Conservation (phyloP, 2,797 vertebrate species). For the Craterocephalus amniculus region DNA sequence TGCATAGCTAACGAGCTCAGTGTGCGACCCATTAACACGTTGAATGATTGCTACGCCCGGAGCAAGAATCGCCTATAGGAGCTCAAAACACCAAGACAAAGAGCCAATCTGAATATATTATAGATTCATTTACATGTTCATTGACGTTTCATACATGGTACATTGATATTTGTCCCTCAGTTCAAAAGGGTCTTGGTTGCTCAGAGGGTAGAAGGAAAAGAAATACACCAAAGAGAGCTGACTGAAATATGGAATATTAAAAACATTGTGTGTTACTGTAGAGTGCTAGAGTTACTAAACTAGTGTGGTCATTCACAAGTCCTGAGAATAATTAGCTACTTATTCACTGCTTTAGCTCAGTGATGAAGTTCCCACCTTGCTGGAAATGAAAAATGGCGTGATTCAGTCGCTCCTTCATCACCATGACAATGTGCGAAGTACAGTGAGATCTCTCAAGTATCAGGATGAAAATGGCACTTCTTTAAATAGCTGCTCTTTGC, state of each 20-base stretch:
- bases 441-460: slow-evolving; percentile 51
- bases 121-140: slow-evolving; percentile 77
- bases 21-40: slow-evolving; percentile 85
- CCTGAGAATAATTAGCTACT: slow-evolving; percentile 5
- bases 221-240: background rate
- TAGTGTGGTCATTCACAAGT: slow-evolving; percentile 39
- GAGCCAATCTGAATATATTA: slow-evolving; percentile 82
- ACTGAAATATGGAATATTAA: background rate
- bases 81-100: slow-evolving; percentile 78
- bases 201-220: slow-evolving; percentile 2
- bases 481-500: slow-evolving; percentile 56
- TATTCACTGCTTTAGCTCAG: slow-evolving; percentile 61
- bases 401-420: slow-evolving; percentile 49
- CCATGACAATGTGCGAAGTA: slow-evolving; percentile 67
- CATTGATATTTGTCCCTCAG: slow-evolving; percentile 56
- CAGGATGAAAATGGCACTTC: slow-evolving; percentile 57
- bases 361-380: slow-evolving; percentile 60
- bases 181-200: slow-evolving; percentile 15
- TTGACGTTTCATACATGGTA: slow-evolving; percentile 67
- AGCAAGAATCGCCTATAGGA: slow-evolving; percentile 84
- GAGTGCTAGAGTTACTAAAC: background rate
- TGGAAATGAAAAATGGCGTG: slow-evolving; percentile 52
- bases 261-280: background rate
- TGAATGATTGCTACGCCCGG: slow-evolving; percentile 84
- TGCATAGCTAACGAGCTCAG: slow-evolving; percentile 84